phyloP scores from a whole-genome alignment of 2,888 invertebrate species.

The Micoletzkya japonica region DNA sequence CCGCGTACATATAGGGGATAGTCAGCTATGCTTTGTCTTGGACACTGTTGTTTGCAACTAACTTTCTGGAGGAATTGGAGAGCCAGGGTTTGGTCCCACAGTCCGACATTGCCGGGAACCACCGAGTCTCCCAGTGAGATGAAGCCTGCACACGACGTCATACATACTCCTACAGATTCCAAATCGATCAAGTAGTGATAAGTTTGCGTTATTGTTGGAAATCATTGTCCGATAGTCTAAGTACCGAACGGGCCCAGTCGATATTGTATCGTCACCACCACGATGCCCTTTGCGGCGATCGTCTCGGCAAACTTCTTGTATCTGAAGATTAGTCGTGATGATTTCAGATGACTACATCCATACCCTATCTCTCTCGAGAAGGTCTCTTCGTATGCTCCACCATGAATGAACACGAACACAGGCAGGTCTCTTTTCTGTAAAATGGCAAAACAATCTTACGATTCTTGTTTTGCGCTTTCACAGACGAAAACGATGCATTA shows the following conservation, averaged over 20 bases:
- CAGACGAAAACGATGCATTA: no score
- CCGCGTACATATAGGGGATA: no score
- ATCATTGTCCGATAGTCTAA: no score
- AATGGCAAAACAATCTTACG: no score
- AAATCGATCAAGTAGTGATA: no score
- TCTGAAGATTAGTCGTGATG: no score
- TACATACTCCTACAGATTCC: neutral
- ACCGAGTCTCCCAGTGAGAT: slow-evolving; percentile 44
- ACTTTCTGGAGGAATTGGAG: slow-evolving; percentile 44
- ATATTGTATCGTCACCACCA: slow-evolving; percentile 48
- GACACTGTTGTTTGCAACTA: no score
- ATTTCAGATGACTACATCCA: no score
- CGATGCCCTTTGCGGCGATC: slow-evolving; percentile 43
- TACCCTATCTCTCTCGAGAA: no score
- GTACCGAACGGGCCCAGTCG: slow-evolving; percentile 45
- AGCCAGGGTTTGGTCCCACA: slow-evolving; percentile 48
- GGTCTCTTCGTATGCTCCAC: slow-evolving; percentile 45
- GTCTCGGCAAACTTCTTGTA: slow-evolving; percentile 42
- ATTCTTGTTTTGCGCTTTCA: no score
- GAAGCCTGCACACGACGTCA: slow-evolving; percentile 34
- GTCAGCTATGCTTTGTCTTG: no score
- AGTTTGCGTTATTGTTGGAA: no score
- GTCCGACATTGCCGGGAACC: slow-evolving; percentile 45
- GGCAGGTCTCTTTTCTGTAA: slow-evolving; percentile 35
- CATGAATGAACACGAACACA: slow-evolving; percentile 46